Base-by-base conservation (phyloP, 2,797 vertebrate genomes). In the Parotocinclus haroldoi region DNA sequence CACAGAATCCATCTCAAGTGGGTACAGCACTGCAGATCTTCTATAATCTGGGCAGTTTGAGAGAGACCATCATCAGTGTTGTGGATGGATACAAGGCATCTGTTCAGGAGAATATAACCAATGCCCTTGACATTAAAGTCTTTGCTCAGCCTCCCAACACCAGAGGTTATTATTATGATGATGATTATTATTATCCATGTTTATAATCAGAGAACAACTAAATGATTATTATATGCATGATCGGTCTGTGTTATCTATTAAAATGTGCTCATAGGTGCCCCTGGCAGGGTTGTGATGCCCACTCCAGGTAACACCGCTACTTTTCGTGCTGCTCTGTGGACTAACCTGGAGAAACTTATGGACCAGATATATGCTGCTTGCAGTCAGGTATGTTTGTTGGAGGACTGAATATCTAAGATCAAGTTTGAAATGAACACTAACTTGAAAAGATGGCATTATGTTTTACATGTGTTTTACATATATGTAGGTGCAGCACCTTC, bases 1-100 rank as follows among this genome's bases (percentile, higher is more conserved):
- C 52, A 48, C 84, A 99, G 97, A 99, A 98, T 81, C 96, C 95
- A 13, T 95, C 93, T 58, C 96, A 98, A 85, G 96, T 98, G 0
- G 96, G 95, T 69, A 98, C 96, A 0, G 95, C 97, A 38, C 91
- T 99, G 75, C 97, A 99, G 83, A 95, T 98, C 74, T 99, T 98
- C 80, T 89, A 96, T 69, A 98, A 99, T 78, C 91, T 99, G 58
- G 95, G 95, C 59, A 94, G 83, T 78, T 84, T 98, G 61, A 93
- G 92, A 75, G 92, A 91, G 72, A 97, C 93, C 11, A 88, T 98
- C 72, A 82, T 77, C 62, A 87, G 66, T 17, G 92, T 97, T 7
- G 91, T 98, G 64, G 92, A 92, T 7, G 92, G 93, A 11, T 95
- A 96, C 82, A 91, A 87, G 76, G 78, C 83, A 62, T 72, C 85